phyloP scores from a whole-genome alignment of 2,113 vertebrate species.

The Pardalotus punctatus region DNA sequence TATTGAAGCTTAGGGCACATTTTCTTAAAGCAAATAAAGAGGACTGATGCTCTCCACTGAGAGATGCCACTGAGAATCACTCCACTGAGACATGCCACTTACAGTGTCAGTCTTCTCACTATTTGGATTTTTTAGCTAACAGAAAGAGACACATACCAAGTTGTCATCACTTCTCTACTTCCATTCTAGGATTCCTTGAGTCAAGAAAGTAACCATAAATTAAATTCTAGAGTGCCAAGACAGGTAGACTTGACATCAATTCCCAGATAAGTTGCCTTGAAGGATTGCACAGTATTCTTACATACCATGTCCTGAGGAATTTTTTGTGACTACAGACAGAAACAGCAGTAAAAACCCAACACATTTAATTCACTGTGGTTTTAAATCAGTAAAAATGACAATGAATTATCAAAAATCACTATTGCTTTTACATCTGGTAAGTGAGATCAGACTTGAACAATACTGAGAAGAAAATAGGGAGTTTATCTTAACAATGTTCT shows the following conservation, averaged over 20 bases:
- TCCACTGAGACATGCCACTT: background rate
- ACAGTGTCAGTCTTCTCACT: background rate
- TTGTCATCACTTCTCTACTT: background rate
- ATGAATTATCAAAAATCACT: background rate
- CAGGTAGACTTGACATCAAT: background rate
- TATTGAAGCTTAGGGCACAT: background rate
- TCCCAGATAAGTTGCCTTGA: background rate
- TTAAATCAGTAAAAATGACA: background rate
- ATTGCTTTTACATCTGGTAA: background rate
- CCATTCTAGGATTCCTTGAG: background rate
- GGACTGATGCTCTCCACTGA: background rate
- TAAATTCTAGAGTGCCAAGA: background rate
- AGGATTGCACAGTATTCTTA: background rate
- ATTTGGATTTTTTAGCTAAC: background rate
- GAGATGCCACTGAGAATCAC: background rate
- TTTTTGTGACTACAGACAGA: background rate
- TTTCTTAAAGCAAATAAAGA: background rate
- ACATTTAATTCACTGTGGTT: background rate
- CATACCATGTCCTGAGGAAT: background rate
- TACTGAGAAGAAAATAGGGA: background rate
- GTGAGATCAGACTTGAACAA: background rate
- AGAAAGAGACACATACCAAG: background rate
- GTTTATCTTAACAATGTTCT: background rate
- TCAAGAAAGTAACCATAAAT: background rate
- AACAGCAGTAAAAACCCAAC: fast-evolving